Base-by-base conservation (phyloP, 1,140 invertebrate species). In the Geopemphigus sp. region DNA sequence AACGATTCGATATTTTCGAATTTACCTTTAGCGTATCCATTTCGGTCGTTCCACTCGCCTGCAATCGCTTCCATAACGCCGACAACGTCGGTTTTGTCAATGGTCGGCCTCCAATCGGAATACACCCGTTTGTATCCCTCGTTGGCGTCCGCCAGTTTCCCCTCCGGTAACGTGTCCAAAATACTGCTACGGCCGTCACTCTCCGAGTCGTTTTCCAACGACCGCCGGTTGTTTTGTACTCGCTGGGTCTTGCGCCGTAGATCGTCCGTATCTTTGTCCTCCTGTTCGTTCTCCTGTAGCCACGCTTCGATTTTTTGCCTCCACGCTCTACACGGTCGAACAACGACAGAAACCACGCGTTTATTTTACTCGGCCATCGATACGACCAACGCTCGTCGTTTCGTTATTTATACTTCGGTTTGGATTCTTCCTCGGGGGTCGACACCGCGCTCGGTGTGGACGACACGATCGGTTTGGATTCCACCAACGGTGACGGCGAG, bases 221-320 rank as follows among this genome's bases (percentile, higher is more conserved):
- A 93, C 82, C 91, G 88, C 83, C 92, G 85, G 85, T 93, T 92
- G 76, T 89, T 89, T 81, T 88, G 87, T 80, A 91, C 85, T 82
- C 90, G 88, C 82, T 89, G 87, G 32, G 89, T 86, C 83, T 89
- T 88, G 82, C 88, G 87, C 59, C 88, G 87, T 82, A 88, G 86
- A 78, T 91, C 87, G 82, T 92, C 90, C 80, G 88, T 89, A 74
- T 90, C 89, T 81, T 90, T 89, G 84, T 94, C 92, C 83, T 94
- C 92, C 83, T 91, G 92, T 84, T 94, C 93, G 85, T 93, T 94
- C 80, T 94, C 93, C 81, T 93, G 90, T 81, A 96, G 86, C 95
- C 95, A 96, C 19, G 92, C 93, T 86, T 95, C 93, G 82, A 97
- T 95, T 84, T 95, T 95, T 84, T 94, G 91, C 50, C 92, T 87